Percentiles rank a stretch among this genome's conserved stretches.
These are phyloP conservation scores for Pachypanchax playfairii DNA, from an alignment of 2,113 vertebrate species.

Conservation along the genomic window DNA sequence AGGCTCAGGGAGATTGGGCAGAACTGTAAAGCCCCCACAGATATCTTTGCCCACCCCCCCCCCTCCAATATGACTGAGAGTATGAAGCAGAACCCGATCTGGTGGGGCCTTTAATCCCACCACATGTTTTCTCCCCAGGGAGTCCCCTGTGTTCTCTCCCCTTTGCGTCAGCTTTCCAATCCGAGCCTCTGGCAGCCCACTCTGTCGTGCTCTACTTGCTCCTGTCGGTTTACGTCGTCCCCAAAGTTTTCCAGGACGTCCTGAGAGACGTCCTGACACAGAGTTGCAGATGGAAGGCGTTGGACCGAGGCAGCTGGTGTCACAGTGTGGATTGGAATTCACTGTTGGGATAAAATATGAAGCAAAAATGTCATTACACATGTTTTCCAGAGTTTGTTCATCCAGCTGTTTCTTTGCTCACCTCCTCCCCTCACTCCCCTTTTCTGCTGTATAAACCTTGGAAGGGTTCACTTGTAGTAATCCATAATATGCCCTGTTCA, in stretches of 20 bases:
- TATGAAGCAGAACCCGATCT: constrained; percentile 69
- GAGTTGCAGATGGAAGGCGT: constrained; percentile 77
- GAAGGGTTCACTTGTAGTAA: constrained; percentile 36
- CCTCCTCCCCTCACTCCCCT: constrained; percentile 10
- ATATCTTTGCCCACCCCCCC: constrained; percentile 25
- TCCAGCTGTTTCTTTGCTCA: constrained; percentile 62
- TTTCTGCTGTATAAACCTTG: constrained; percentile 44
- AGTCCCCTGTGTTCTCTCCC: constrained; percentile 34
- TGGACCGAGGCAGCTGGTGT: constrained; percentile 76
- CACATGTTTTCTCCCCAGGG: constrained; percentile 61
- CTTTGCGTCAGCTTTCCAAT: constrained; percentile 44
- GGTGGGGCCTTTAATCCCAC: constrained; percentile 64
- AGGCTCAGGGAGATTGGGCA: constrained; percentile 67
- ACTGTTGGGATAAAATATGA: constrained; percentile 75
- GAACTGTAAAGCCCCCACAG: constrained; percentile 56
- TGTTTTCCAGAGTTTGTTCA: constrained; percentile 68
- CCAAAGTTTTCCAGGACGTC: constrained; percentile 64
- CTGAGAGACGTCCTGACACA: constrained; percentile 76
- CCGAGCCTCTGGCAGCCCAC: constrained; percentile 63
- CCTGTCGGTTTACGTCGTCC: constrained; percentile 69
- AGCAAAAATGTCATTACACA: constrained; percentile 74
- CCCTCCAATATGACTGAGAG: constrained; percentile 43
- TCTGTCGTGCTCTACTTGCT: constrained; percentile 81
- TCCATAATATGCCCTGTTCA: constrained; percentile 31
- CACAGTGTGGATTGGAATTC: constrained; percentile 75